Base-by-base conservation (phyloP, 2,888 invertebrate species). In the Lottia scabra region DNA sequence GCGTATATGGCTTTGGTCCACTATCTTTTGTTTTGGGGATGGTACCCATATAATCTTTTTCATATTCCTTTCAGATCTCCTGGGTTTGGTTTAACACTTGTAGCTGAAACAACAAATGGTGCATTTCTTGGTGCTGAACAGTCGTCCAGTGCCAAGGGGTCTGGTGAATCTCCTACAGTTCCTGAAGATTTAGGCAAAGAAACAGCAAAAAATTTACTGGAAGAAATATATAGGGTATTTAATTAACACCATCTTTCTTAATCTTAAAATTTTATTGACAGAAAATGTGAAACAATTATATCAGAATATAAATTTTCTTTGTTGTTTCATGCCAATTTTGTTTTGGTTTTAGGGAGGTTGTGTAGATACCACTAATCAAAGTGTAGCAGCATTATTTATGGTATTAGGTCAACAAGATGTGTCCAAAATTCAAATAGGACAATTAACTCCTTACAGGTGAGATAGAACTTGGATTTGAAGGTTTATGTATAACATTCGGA, bases 391-490 rank as follows among this genome's bases (percentile, higher is more conserved):
- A 15, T 91, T 98, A n/a, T 95, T 95, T 90, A 98, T 99, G 98
- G 95, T 96, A 0, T 91, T 99, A 5, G 95, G 97, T 0, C 96
- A 95, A 87, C 96, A 96, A 88, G 97, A 99, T 90, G 95, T 98
- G 43, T 97, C 97, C 44, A 97, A 96, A 90, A 92, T 92, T 72
- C 88, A 91, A 71, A 90, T 90, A 30, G 94, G 94, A 16, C 92
- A 93, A n/a, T 88, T 94, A 12, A 92, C 93, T 48, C 91, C 92
- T 45, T 91, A 92, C 83, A 91, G 92, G 93, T 93, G 88, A 90
- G 92, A 90, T 56, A n/a, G n/a, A n/a, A n/a, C n/a, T n/a, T 19
- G 19, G n/a, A 19, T 19, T 65, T 13, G 12, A 16, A 15, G 30
- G 30, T 30, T 30, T 30, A 30, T 30, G 2, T 30, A 30, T 5